These are phyloP conservation scores for Leucophenga varia DNA, from an alignment of 1,140 invertebrate genomes.

Conservation along the genomic window DNA sequence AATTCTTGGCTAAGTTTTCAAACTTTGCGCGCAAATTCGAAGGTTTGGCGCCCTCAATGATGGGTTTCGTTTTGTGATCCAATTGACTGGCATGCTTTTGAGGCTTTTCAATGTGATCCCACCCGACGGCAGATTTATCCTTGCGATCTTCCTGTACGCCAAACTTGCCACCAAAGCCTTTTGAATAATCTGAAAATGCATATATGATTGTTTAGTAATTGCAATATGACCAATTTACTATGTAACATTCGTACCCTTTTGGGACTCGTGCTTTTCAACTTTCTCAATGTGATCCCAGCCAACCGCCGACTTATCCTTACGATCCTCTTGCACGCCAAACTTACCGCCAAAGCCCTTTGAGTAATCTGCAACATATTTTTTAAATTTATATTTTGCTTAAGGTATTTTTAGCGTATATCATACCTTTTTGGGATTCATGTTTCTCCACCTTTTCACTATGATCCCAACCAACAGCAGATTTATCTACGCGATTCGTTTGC, in stretches of 20 bases:
- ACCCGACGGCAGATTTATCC: conserved; percentile 82
- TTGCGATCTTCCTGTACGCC: conserved; percentile 83
- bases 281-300: conserved; percentile 84
- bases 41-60: conserved; percentile 72
- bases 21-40: conserved; percentile 76
- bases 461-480: conserved; percentile 81
- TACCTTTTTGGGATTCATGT: conserved; percentile 78
- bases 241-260: conserved; percentile 74
- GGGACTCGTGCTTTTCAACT: conserved; percentile 75
- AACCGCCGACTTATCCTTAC: conserved; percentile 79
- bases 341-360: conserved; percentile 87
- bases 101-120: conserved; percentile 77
- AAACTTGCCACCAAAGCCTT: conserved; percentile 90
- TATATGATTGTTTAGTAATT: too few relatives aligned
- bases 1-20: conserved; percentile 78
- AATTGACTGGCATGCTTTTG: conserved; percentile 79
- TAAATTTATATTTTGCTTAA: too few relatives aligned
- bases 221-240: too few relatives aligned
- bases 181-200: conserved; percentile 69
- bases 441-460: conserved; percentile 72
- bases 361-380: conserved; percentile 78
- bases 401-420: too few relatives aligned
- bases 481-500: conserved; percentile 81
- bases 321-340: conserved; percentile 84
- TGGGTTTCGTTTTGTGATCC: conserved; percentile 72